Evolutionary conservation across 1,140 invertebrate genomes (phyloP).

Genomic region (Pogonomyrmex californicus): DNA sequence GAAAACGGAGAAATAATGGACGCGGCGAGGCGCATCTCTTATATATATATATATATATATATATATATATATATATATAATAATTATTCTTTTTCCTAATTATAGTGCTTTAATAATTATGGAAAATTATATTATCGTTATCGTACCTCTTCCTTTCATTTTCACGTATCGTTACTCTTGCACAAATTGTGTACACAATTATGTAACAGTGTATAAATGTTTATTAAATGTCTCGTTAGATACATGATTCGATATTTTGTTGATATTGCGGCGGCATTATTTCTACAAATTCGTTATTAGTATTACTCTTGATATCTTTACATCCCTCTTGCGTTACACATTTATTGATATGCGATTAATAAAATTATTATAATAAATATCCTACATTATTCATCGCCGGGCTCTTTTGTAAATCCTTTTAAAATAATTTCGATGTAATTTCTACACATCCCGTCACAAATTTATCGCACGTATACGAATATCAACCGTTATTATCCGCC

Average conservation of each 20-base stretch:
- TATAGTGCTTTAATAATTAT: neutral
- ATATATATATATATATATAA: neutral
- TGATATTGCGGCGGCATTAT: neutral
- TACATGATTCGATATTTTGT: neutral
- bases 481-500: conserved; percentile 51
- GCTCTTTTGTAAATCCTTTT: conserved; percentile 11
- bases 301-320: neutral
- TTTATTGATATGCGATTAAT: neutral
- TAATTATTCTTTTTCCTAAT: neutral
- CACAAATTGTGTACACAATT: neutral
- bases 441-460: conserved; percentile 5
- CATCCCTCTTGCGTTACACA: neutral
- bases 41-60: neutral
- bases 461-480: conserved; percentile 50
- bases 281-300: neutral
- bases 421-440: conserved; percentile 44
- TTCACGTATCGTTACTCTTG: neutral
- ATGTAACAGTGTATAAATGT: no score
- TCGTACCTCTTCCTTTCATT: neutral
- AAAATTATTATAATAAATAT: neutral
- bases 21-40: neutral
- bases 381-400: neutral
- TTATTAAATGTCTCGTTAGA: neutral
- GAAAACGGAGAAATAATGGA: neutral
- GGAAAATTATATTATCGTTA: neutral